Evolutionary conservation across 2,888 invertebrate genomes (phyloP), one percentile per base, ranked within the genome.

Genomic region (Oconnorella tubifera): DNA sequence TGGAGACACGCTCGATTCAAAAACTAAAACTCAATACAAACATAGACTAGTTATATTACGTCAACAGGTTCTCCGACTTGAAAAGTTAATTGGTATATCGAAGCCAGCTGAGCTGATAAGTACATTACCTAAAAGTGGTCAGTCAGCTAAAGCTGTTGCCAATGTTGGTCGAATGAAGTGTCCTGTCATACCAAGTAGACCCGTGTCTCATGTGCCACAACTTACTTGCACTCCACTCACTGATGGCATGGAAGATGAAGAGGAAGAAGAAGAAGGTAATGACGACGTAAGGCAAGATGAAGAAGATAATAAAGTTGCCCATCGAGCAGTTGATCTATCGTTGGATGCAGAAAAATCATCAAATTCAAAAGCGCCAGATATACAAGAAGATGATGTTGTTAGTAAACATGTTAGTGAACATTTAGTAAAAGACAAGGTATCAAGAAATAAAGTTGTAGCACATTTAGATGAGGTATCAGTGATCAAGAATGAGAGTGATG

Each of bases 51-150:
- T 87, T 49, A 87, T 87, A 66, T 78, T 93, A 3, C 88, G 87
- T 74, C 82, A 84, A 10, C 91, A 93, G 74, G 86, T 90, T 66
- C 81, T 84, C 0, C 87, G 87, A 74, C 80, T 90, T 0, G 85
- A 88, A 49, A 87, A 88, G 28, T 81, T 95, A 29, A 87, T 90
- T 0, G 89, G 90, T 70, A 83, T 95, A 61, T 82, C 84, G 1
- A 81, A 80, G 70, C 85, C 10, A 50, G 50, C 50, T 63, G 31
- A 29, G 59, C 23, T 23, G 10, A 23, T n/a, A 50, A 29, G 23
- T 40, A 27, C n/a, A 6, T 29, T 25, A 51, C 6, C 2, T 53
- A 33, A 40, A 27, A 2, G 23, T 32, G 56, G 25, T 2, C 32
- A 58, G 33, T 28, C 14, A 58, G 33, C 14, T 40, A 33, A 23